Evolutionary conservation across 1,140 invertebrate species (phyloP), one percentile per base, ranked within the genome.

Genomic region (Holotrichia oblita): DNA sequence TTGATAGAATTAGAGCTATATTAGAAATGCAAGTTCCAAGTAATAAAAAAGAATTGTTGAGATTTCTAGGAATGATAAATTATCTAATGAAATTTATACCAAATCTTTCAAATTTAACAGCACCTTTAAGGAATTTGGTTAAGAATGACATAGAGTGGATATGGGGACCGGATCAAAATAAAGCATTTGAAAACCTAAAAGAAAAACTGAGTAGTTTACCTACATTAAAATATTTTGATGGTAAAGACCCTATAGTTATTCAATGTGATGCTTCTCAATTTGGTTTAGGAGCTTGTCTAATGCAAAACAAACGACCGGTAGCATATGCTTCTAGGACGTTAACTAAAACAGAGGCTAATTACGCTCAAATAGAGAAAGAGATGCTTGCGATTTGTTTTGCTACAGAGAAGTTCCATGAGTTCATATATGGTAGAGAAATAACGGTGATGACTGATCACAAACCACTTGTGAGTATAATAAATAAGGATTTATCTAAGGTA

Each of bases 41-140:
- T 48, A 85, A 84, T 20, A 84, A 85, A 77, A 85, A 84, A 78
- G 82, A 87, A 12, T 75, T 90, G 4, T 77, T 84, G 77, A 82
- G 82, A 80, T 84, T 88, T 78, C 75, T 89, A 42, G 87, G 87
- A 34, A 34, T 34, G 27, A 34, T 34, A 34, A 34, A 34, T 34
- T 34, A 34, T 34, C 27, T 34, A 34, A 34, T 34, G 27, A 34
- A 34, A 34, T 34, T 34, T 34, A 34, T 34, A 34, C n/a, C 3
- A 83, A 87, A 89, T 80, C 83, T 87, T 20, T 85, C 87, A 20
- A 80, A 86, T 40, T 40, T 82, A 9, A 86, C 86, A 6, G 79
- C 77, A 44, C 81, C 85, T 40, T 80, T 90, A 27, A 81, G 85
- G 10, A 77, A 85, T 3, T 79, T 90, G 8, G 75, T 86, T 27